Percentiles rank a stretch among this genome's conserved stretches.
phyloP scores from a whole-genome alignment of 1,140 invertebrate genomes.

The Drosophila nannoptera region DNA sequence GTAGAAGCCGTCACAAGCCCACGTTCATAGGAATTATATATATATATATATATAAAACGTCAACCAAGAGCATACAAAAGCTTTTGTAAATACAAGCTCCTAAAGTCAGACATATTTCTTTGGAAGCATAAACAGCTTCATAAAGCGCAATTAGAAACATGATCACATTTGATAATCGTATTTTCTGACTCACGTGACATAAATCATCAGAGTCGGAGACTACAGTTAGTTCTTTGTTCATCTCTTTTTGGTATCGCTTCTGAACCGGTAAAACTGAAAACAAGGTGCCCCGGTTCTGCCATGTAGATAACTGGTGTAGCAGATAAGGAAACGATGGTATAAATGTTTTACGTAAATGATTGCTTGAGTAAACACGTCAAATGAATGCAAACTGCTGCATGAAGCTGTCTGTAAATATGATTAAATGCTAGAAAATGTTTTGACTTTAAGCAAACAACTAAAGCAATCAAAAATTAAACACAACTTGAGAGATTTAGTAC shows the following conservation, averaged over 20 bases:
- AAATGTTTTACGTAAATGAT: slow-evolving; percentile 34
- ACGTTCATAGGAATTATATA: neutral
- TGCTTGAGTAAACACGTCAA: slow-evolving; percentile 49
- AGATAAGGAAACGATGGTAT: slow-evolving; percentile 3
- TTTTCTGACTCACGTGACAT: slow-evolving; percentile 6
- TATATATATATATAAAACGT: slow-evolving; percentile 3
- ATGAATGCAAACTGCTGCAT: slow-evolving; percentile 37
- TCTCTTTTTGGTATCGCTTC: neutral
- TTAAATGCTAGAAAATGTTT: slow-evolving; percentile 20
- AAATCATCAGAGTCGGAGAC: neutral
- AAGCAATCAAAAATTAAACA: slow-evolving; percentile 22
- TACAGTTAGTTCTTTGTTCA: neutral
- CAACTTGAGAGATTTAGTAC: slow-evolving; percentile 34
- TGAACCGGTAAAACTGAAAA: neutral
- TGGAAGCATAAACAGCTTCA: neutral
- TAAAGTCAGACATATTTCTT: neutral
- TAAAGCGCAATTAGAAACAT: slow-evolving; percentile 10
- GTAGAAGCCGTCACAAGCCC: slow-evolving; percentile 8
- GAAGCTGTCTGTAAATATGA: slow-evolving; percentile 35
- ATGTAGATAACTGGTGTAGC: slow-evolving; percentile 20
- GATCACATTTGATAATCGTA: slow-evolving; percentile 10
- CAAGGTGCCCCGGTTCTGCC: neutral
- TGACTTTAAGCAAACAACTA: slow-evolving; percentile 30
- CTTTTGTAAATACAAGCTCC: slow-evolving; percentile 7
- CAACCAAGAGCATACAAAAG: slow-evolving; percentile 3